These are phyloP conservation scores for Salvelinus namaycush DNA, from an alignment of 2,113 vertebrate species.

Conservation along the genomic window DNA sequence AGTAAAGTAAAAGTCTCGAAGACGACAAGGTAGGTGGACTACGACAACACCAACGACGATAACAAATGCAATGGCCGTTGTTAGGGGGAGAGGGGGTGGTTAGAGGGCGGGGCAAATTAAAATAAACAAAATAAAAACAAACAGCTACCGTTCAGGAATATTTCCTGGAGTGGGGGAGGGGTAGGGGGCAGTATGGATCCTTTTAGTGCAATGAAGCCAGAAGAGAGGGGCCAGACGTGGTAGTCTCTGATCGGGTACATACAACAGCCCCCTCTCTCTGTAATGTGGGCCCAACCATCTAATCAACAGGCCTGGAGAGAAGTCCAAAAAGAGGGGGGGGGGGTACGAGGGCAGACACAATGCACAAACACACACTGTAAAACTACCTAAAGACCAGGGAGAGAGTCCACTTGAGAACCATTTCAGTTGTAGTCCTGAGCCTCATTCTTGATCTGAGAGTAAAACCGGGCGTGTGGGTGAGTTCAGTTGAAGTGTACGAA, in stretches of 20 bases:
- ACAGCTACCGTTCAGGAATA: conserved; percentile 54
- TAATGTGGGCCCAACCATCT: no score
- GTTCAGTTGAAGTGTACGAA: conserved; percentile 43
- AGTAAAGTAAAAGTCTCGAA: conserved; percentile 12
- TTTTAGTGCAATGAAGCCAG: conserved; percentile 74
- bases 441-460: conserved; percentile 49
- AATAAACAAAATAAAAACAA: conserved; percentile 16
- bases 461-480: conserved; percentile 25
- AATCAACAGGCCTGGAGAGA: conserved; percentile 17
- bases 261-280: no score
- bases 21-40: neutral
- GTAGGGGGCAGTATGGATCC: conserved; percentile 67
- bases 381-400: conserved; percentile 58
- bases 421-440: conserved; percentile 75
- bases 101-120: neutral
- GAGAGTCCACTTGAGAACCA: conserved; percentile 53
- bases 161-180: conserved; percentile 42
- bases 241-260: conserved; percentile 17
- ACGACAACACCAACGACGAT: conserved; percentile 15
- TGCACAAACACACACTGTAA: conserved; percentile 44
- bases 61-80: conserved; percentile 47
- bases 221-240: conserved; percentile 39
- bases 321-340: conserved; percentile 9
- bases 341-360: no score
- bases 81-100: conserved; percentile 9